Base-by-base conservation (phyloP, 2,797 vertebrate species). In the Discoglossus pictus region DNA sequence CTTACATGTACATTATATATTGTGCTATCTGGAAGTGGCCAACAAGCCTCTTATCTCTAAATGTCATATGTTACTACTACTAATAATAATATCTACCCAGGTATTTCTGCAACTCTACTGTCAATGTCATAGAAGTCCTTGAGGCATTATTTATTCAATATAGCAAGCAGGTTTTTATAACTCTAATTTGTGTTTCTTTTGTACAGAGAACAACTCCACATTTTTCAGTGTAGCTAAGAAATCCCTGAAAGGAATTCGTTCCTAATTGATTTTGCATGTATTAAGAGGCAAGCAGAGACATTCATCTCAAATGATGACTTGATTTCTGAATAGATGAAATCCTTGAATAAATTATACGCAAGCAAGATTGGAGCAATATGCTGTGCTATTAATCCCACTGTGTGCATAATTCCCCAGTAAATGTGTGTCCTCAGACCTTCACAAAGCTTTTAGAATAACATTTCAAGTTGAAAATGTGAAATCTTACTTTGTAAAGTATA, bases 341-440 rank as follows among this genome's bases (percentile, higher is more conserved):
- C 47, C 36, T 17, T 51, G 47, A 51, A 63, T 63, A 51, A 63
- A 63, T 63, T 40, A 52, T 52, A 18, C 13, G 40, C 15, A 13
- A 63, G 60, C 25, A 39, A 36, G 60, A 52, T 40, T 42, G 7
- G n/a, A 56, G 36, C 21, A 16, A 15, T 56, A 40, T 7, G 15
- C 20, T 20, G 21, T 2, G 7, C 46, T 51, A 63, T 63, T 42
- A 51, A 63, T 63, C 60, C 60, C 47, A 40, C 20, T 16, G 46
- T 51, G 60, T 25, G 36, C 46, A 39, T 50, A 50, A 50, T 50
- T 62, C 23, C 36, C 21, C 23, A 18, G 7, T 40, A 63, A 63
- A 39, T 39, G 20, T 11, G 35, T 38, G 46, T 50, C 35, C 46
- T 63, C 46, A 13, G 35, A 40, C 23, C 36, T 40, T 20, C 15